Evolutionary conservation across 2,888 invertebrate genomes (phyloP), one percentile per base, ranked within the genome.

Genomic region (Brachylomia viminalis): DNA sequence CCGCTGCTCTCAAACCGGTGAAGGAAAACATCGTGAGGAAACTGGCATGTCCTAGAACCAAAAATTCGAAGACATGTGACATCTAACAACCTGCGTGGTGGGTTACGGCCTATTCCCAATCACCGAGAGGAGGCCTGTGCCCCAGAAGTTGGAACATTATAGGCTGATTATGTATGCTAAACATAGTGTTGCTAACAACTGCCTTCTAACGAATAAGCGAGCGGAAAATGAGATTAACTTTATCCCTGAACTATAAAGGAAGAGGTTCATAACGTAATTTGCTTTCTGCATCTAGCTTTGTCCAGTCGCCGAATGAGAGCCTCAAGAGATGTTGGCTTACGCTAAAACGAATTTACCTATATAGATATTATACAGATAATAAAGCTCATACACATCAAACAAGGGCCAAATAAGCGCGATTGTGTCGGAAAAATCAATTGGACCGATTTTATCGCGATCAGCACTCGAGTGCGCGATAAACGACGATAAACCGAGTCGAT

Each of bases 371-470:
- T 38, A 38, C 61, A 62, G 73, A 82, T 85, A 82, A 85, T 83
- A 75, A 82, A 88, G 80, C 77, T 73, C 68, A 80, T 83, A 82
- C 80, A 89, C 79, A 84, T 68, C 56, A 84, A 87, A 86, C 87
- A 89, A 88, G 83, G 72, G 77, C 80, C 68, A 79, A 89, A 87
- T 90, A 87, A 85, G 86, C 87, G 86, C 84, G 81, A 90, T 90
- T 91, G 88, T 90, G 92, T 92, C 92, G 94, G 94, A 89, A 93
- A 95, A 95, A 95, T 95, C 95, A 95, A 95, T 95, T 94, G 95
- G 87, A 91, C 86, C 93, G 91, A 95, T 94, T 94, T 93, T 95
- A 95, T 95, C 95, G 87, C 93, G 92, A 94, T 95, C 92, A 92
- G 82, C 87, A 91, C 88, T 93, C 90, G 84, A 94, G 93, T 92